Evolutionary conservation across 2,888 invertebrate species (phyloP).

Genomic region (Caenorhabditis sp.): DNA sequence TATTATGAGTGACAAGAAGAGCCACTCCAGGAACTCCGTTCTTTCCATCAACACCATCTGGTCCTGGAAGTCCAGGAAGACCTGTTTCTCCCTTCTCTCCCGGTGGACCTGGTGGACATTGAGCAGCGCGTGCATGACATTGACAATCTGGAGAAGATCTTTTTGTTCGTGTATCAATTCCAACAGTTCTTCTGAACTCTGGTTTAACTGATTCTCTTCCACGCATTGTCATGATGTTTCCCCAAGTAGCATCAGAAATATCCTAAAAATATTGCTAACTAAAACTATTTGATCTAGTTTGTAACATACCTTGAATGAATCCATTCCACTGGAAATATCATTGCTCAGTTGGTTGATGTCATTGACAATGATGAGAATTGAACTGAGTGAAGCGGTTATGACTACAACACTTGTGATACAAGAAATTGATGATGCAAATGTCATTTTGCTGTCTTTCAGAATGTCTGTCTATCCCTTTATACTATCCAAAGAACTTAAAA

Average conservation of each 20-base stretch:
- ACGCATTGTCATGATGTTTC: constrained; percentile 43
- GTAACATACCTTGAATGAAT: constrained; percentile 39
- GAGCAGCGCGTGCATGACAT: constrained; percentile 34
- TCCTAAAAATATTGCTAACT: constrained; percentile 23
- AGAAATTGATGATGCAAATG: constrained; percentile 45
- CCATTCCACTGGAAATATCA: constrained; percentile 49
- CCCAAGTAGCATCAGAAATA: constrained; percentile 47
- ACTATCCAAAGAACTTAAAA: constrained; percentile 5
- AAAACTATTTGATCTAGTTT: background rate
- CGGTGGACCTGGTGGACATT: constrained; percentile 48
- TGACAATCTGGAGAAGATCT: constrained; percentile 36
- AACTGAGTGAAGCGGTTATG: constrained; percentile 37
- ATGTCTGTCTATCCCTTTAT: constrained; percentile 13
- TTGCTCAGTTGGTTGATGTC: constrained; percentile 47
- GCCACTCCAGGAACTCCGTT: constrained; percentile 49
- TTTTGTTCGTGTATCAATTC: constrained; percentile 34
- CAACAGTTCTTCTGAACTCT: constrained; percentile 27
- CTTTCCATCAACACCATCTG: constrained; percentile 49
- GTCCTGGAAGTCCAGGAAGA: constrained; percentile 44
- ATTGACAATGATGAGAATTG: constrained; percentile 46
- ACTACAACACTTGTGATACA: constrained; percentile 40
- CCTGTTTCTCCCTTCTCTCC: constrained; percentile 45
- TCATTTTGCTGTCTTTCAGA: constrained; percentile 21
- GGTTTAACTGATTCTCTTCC: constrained; percentile 15
- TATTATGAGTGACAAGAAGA: constrained; percentile 41